Percentiles rank a stretch among this genome's conserved stretches.
Evolutionary conservation across 1,140 invertebrate species (phyloP).

Genomic region (Neodiprion virginianus): DNA sequence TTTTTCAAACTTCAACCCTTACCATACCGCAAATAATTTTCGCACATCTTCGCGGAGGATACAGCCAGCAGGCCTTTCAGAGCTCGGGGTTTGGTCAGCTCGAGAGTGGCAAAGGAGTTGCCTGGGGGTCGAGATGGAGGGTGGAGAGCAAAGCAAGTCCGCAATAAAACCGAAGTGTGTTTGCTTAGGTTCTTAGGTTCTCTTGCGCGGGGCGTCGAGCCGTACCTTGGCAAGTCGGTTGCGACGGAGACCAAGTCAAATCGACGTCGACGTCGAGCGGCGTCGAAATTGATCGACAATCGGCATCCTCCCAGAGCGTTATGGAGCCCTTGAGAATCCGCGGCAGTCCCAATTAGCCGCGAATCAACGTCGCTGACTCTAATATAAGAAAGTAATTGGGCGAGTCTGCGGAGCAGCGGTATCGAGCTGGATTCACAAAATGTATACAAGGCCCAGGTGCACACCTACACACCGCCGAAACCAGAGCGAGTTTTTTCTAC

Average conservation of each 20-base stretch:
- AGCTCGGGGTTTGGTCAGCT: background rate
- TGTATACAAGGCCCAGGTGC: no score
- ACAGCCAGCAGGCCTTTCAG: background rate
- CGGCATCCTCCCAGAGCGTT: no score
- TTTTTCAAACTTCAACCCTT: no score
- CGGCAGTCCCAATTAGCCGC: no score
- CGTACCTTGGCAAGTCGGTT: background rate
- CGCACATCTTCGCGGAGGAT: no score
- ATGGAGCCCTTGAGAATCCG: no score
- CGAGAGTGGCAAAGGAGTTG: background rate
- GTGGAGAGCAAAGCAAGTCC: constrained; percentile 40
- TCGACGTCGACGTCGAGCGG: background rate
- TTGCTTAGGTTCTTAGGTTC: constrained; percentile 53
- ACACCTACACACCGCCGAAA: constrained; percentile 26
- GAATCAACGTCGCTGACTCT: no score
- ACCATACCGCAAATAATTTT: no score
- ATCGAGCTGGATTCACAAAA: no score
- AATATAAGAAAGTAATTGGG: no score
- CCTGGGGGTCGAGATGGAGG: background rate
- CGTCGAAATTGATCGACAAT: background rate
- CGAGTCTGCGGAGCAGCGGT: no score
- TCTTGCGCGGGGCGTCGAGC: background rate
- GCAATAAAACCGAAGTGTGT: constrained; percentile 59
- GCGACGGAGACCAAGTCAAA: background rate
- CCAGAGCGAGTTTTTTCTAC: background rate